Conservation (phyloP, 2,113 vertebrate genomes). For the Heteronetta atricapilla region DNA sequence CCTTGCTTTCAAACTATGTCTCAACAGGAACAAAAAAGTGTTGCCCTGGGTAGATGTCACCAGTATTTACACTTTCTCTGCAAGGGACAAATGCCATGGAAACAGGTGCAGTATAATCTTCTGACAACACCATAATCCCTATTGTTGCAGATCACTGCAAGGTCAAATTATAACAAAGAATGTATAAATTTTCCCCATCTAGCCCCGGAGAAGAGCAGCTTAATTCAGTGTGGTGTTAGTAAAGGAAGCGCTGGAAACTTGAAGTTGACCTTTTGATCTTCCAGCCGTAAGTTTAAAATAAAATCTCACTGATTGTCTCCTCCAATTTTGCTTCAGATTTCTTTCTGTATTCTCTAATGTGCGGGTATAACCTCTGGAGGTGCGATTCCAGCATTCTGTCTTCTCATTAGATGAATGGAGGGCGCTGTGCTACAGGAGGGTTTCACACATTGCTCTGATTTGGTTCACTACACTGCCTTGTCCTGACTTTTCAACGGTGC, state of each 20-base stretch:
- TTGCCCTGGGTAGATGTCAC: background rate
- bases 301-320: background rate
- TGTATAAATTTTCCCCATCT: background rate
- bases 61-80: slow-evolving; percentile 18
- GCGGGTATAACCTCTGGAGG: background rate
- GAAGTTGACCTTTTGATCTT: slow-evolving; percentile 28
- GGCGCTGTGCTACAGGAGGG: background rate
- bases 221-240: background rate
- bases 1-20: background rate
- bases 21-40: background rate
- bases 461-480: background rate
- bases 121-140: slow-evolving; percentile 36
- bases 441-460: background rate
- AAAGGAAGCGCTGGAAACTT: background rate
- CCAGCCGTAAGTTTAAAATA: background rate
- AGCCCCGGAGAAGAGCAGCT: background rate
- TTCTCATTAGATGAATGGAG: background rate
- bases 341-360: background rate
- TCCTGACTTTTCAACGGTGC: background rate
- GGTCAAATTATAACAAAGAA: slow-evolving; percentile 51
- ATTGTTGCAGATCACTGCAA: slow-evolving; percentile 13
- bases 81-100: slow-evolving; percentile 6
- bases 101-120: slow-evolving; percentile 59
- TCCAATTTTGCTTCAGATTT: background rate
- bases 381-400: background rate